Percentiles rank a stretch among this genome's conserved stretches.
Evolutionary conservation across 2,888 invertebrate species (phyloP).

Genomic region (Ochropleura leucogaster): DNA sequence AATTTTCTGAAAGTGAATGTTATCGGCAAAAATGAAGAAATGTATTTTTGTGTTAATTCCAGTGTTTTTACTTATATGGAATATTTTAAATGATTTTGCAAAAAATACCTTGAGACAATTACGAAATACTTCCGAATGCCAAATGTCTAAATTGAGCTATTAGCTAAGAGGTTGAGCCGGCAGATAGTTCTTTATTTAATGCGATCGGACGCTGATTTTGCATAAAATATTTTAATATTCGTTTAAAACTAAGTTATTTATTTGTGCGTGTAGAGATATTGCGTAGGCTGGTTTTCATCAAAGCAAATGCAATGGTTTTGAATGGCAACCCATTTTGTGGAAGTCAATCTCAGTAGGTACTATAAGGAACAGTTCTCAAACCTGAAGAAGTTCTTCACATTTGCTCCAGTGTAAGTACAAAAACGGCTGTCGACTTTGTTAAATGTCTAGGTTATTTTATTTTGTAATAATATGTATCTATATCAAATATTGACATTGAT

Average conservation of each 20-base stretch:
- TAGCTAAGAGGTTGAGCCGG: slow-evolving; percentile 47
- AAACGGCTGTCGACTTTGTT: neutral
- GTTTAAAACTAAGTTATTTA: neutral
- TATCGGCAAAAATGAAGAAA: neutral
- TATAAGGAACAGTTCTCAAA: neutral
- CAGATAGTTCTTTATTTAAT: slow-evolving; percentile 33
- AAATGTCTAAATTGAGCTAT: slow-evolving; percentile 55
- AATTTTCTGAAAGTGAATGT: neutral
- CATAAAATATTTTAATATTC: slow-evolving; percentile 9
- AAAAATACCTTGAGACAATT: slow-evolving; percentile 46
- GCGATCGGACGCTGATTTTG: neutral
- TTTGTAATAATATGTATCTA: slow-evolving; percentile 26
- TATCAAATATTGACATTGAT: slow-evolving; percentile 36
- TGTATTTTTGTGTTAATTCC: neutral
- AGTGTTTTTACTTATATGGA: slow-evolving; percentile 11
- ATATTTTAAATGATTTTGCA: slow-evolving; percentile 22
- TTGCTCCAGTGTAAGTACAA: slow-evolving; percentile 10
- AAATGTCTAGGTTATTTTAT: slow-evolving; percentile 9
- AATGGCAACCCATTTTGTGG: neutral
- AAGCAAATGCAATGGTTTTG: neutral
- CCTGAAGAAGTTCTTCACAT: neutral
- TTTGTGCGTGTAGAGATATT: neutral
- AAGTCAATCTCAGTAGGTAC: neutral
- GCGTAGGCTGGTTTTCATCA: neutral
- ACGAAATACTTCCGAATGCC: slow-evolving; percentile 59